Conservation (phyloP, 1,140 invertebrate genomes). For the Tetramorium simillimum region DNA sequence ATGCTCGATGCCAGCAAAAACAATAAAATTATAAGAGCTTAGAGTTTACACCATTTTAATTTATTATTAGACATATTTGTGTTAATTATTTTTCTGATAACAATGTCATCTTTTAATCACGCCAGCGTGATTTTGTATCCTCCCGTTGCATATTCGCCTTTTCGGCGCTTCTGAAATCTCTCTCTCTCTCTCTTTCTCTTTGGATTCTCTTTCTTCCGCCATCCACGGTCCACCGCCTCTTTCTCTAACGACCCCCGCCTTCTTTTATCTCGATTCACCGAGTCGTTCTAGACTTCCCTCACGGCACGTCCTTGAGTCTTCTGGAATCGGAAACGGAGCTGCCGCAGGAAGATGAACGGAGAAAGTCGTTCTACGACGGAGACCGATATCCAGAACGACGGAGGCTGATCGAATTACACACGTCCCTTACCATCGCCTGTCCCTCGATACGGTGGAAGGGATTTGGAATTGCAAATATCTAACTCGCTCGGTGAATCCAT, state of each 20-base stretch:
- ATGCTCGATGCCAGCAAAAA: neutral
- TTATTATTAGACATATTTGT: slow-evolving; percentile 4
- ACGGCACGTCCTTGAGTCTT: slow-evolving; percentile 10
- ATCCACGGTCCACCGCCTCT: slow-evolving; percentile 5
- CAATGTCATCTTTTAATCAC: neutral
- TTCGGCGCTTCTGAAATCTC: neutral
- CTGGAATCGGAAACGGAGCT: slow-evolving; percentile 28
- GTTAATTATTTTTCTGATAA: neutral
- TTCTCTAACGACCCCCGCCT: slow-evolving; percentile 7
- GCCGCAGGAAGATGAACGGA: slow-evolving; percentile 20
- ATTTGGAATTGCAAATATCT: slow-evolving; percentile 62
- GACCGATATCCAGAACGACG: slow-evolving; percentile 29
- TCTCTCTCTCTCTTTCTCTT: neutral
- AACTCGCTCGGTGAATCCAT: slow-evolving; percentile 32
- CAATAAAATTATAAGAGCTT: neutral
- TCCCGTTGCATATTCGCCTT: neutral
- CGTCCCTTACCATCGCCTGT: slow-evolving; percentile 54
- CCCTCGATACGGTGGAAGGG: slow-evolving; percentile 27
- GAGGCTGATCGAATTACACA: slow-evolving; percentile 65
- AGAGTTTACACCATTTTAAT: neutral
- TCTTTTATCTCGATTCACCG: slow-evolving; percentile 10
- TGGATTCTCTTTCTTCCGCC: neutral
- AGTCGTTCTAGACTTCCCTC: slow-evolving; percentile 10
- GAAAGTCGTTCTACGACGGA: slow-evolving; percentile 45
- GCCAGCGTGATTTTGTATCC: neutral